Base-by-base conservation (phyloP, 2,113 vertebrate species). In the Lepisosteus oculatus region DNA sequence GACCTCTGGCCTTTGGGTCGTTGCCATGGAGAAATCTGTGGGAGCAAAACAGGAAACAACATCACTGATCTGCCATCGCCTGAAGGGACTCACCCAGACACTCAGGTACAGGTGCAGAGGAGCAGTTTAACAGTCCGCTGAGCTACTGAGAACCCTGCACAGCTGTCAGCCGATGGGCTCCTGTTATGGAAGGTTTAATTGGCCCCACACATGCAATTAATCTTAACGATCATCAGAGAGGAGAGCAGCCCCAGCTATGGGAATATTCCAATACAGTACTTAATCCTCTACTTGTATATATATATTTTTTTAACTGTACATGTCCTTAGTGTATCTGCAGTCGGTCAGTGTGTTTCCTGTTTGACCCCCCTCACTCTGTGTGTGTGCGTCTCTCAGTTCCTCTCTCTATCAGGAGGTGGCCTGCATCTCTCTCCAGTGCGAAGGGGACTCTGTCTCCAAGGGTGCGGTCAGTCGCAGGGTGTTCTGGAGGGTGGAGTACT, bases 401-500 rank as follows among this genome's bases (percentile, higher is more conserved):
- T 64, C 76, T 43, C 63, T 74, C 41, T 78, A 81, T 70, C 79
- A 77, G 63, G 84, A 87, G 72, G 77, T 89, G 41, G 83, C 79
- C 2, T 90, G 86, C 80, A 74, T 92, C 61, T 85, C 85, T 17
- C 73, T 89, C 0, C 0, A 81, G 79, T 51, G 67, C 85, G 45
- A 74, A 69, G 61, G 77, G 68, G 44, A 85, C 78, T 71, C 47
- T 59, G 7, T 3, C 6, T 64, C 41, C 8, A 17, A 1, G 17
- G 62, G 62, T 1, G 62, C 62, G 84, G 77, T n/a, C 72, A 78
- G 13, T 17, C 62, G 62, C 6, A 29, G 62, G 62, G 17, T 64
- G 2, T 41, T 17, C 56, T 92, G 88, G 90, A 85, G 82, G 84
- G 85, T 89, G 77, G 90, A 90, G 77, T 87, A 85, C 67, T 85